These are phyloP conservation scores for Yponomeuta plumbellus DNA, from an alignment of 2,888 invertebrate genomes.

Conservation along the genomic window DNA sequence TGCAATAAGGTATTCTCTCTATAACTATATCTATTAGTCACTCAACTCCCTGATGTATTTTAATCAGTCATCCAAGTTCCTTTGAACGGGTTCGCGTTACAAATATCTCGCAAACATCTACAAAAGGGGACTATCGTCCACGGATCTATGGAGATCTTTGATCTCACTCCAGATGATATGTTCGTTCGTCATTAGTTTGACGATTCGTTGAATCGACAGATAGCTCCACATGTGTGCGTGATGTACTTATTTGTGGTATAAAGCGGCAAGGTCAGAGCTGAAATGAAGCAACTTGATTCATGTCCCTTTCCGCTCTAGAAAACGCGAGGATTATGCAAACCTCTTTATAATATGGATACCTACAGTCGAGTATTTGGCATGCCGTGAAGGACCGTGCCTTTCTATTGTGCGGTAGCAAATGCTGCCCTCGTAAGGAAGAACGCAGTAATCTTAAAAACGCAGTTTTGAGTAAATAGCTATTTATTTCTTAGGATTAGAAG, in stretches of 20 bases:
- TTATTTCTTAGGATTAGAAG: too few relatives aligned
- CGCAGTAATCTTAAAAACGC: too few relatives aligned
- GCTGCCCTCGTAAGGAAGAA: too few relatives aligned
- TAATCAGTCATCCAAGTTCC: too few relatives aligned
- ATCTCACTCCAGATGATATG: slow-evolving; percentile 8
- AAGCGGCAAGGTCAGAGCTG: slow-evolving; percentile 49
- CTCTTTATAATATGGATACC: slow-evolving; percentile 19
- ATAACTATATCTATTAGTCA: too few relatives aligned
- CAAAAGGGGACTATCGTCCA: background rate
- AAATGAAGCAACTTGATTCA: slow-evolving; percentile 50
- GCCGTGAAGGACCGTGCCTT: background rate
- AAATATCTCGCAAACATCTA: background rate
- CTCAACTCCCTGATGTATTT: too few relatives aligned
- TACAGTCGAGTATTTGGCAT: background rate
- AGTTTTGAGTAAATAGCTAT: too few relatives aligned
- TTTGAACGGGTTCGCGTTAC: background rate
- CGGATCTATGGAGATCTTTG: slow-evolving; percentile 13
- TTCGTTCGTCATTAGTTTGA: slow-evolving; percentile 6
- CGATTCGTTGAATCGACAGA: slow-evolving; percentile 9
- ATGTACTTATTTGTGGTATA: slow-evolving; percentile 17
- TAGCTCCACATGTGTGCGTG: slow-evolving; percentile 5
- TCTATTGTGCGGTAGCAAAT: background rate
- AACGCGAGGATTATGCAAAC: slow-evolving; percentile 62
- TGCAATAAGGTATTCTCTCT: too few relatives aligned
- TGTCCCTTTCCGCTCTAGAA: slow-evolving; percentile 73